Conservation (phyloP, 2,113 vertebrate species). For the Tichodroma muraria region DNA sequence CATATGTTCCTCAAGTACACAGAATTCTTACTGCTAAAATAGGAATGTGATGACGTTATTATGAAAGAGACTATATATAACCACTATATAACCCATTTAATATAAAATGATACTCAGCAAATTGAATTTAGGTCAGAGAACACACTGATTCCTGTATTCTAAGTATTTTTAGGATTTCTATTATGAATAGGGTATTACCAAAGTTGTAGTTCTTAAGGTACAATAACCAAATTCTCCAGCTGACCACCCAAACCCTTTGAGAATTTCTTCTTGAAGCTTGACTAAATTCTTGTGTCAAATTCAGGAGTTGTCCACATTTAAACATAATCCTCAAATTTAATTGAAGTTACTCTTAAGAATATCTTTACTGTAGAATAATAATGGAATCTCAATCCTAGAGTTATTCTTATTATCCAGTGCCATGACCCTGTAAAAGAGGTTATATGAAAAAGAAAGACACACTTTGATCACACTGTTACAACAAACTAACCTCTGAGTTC, state of each 20-base stretch:
- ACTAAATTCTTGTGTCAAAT: not conserved
- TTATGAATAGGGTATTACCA: not conserved
- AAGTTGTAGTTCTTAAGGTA: not conserved
- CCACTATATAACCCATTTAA: not conserved
- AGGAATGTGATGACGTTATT: not conserved
- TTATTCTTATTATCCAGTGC: not conserved
- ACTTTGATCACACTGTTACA: not conserved
- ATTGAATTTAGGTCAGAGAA: not conserved
- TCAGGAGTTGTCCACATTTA: not conserved
- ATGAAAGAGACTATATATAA: not conserved
- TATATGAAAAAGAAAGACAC: not conserved
- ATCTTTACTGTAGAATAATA: not conserved
- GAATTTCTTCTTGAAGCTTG: not conserved
- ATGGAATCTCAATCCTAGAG: not conserved
- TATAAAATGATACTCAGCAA: not conserved
- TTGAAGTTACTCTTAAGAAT: not conserved
- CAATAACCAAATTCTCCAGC: not conserved
- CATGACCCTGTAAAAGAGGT: not conserved
- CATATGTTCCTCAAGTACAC: not conserved
- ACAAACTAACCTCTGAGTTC: not conserved
- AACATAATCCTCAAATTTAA: not conserved
- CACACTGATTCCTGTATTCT: not conserved
- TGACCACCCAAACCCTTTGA: not conserved
- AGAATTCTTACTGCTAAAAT: not conserved
- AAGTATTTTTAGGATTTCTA: not conserved